Percentiles rank a stretch among this genome's conserved stretches.
Conservation (phyloP, 53 echinoderm and acorn worm species). For the Mesocentrotus franciscanus region DNA sequence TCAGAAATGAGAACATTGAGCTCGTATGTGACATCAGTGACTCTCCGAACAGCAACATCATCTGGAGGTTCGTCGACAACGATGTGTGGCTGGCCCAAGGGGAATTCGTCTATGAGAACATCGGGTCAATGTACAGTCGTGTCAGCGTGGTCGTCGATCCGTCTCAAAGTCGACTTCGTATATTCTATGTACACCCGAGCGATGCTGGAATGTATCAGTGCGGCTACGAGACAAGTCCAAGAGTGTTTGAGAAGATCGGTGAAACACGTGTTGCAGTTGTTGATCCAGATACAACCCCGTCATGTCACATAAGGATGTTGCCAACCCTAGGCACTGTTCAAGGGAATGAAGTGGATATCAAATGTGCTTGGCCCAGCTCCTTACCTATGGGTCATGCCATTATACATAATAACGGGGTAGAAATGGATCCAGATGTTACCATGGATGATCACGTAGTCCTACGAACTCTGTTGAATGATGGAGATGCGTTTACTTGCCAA, state of each 20-base stretch:
- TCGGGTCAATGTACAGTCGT: slow-evolving; percentile 53
- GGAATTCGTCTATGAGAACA: slow-evolving; percentile 35
- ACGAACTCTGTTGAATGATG: not conserved
- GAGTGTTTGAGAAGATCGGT: not conserved
- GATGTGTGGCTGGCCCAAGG: slow-evolving; percentile 41
- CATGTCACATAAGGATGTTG: not conserved
- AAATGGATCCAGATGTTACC: slow-evolving; percentile 12
- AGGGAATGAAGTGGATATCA: slow-evolving; percentile 42
- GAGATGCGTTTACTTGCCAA: slow-evolving; percentile 17
- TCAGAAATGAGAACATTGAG: not conserved
- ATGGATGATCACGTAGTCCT: slow-evolving; percentile 33
- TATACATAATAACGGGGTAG: slow-evolving; percentile 33
- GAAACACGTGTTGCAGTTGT: slow-evolving; percentile 16
- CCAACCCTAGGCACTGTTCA: not conserved
- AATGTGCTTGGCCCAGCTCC: slow-evolving; percentile 29
- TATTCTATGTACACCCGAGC: slow-evolving; percentile 4
- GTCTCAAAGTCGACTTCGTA: not conserved
- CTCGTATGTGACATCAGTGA: slow-evolving; percentile 35
- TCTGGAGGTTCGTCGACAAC: slow-evolving; percentile 52
- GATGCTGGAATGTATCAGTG: slow-evolving; percentile 47
- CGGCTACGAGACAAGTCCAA: not conserved
- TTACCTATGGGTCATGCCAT: slow-evolving; percentile 15
- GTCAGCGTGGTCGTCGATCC: not conserved
- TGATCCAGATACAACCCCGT: slow-evolving; percentile 10
- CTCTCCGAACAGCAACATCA: slow-evolving; percentile 16